These are phyloP conservation scores for Melanotaenia parkinsoni DNA, from an alignment of 2,797 vertebrate species.

Conservation along the genomic window DNA sequence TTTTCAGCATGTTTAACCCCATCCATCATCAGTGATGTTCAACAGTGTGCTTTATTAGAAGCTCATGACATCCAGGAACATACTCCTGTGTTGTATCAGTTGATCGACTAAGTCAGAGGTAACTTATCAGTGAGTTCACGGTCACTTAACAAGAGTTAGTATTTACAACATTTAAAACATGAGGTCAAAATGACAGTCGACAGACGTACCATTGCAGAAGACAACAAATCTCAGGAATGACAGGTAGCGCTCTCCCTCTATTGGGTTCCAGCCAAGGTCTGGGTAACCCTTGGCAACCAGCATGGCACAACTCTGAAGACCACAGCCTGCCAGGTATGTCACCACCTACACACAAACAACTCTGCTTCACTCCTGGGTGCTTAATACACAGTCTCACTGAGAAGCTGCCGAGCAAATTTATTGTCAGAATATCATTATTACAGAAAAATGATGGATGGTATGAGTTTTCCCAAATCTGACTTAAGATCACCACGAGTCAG, in stretches of 20 bases:
- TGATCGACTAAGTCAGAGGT: neutral
- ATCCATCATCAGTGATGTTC: neutral
- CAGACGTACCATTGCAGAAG: constrained; percentile 94
- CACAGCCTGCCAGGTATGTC: constrained; percentile 95
- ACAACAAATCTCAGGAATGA: constrained; percentile 97
- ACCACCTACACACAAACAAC: constrained; percentile 87
- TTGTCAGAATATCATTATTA: constrained; percentile 33
- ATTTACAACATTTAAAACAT: neutral
- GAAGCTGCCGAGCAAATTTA: constrained; percentile 35
- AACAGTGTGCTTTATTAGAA: neutral
- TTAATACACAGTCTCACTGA: constrained; percentile 35
- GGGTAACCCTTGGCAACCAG: constrained; percentile 95
- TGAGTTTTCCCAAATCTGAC: constrained; percentile 6
- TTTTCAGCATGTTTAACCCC: no score
- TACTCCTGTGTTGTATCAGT: neutral
- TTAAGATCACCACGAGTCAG: neutral
- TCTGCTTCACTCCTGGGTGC: constrained; percentile 16
- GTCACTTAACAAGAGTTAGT: neutral
- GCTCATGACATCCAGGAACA: no score
- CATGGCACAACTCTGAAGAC: constrained; percentile 95
- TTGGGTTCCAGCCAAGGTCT: constrained; percentile 98
- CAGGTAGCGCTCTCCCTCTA: constrained; percentile 97
- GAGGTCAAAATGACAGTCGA: constrained; percentile 2
- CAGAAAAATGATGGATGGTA: constrained; percentile 13
- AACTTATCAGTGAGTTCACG: neutral